Evolutionary conservation across 2,113 vertebrate genomes (phyloP).

Genomic region (Apus apus): DNA sequence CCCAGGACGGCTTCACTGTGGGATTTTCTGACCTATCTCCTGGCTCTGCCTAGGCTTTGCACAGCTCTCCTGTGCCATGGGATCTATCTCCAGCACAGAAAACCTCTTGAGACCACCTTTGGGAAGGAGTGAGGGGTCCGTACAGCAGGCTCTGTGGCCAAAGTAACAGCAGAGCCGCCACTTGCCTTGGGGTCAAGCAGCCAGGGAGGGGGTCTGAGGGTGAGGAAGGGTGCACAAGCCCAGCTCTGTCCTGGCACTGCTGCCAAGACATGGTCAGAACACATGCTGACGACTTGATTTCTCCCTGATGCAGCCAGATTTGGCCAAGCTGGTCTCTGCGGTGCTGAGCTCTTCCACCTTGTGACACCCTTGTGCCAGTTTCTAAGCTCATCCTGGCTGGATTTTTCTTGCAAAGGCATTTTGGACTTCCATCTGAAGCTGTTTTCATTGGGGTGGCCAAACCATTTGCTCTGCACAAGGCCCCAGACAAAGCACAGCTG

Average conservation of each 20-base stretch:
- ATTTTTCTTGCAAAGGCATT: neutral
- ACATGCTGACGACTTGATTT: rapidly evolving
- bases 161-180: rapidly evolving
- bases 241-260: neutral
- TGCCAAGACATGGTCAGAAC: neutral
- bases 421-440: neutral
- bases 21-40: neutral
- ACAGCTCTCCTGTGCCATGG: rapidly evolving
- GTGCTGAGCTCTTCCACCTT: neutral
- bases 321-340: neutral
- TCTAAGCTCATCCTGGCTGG: neutral
- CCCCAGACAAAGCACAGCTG: rapidly evolving
- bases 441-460: neutral
- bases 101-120: rapidly evolving
- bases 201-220: neutral
- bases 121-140: neutral
- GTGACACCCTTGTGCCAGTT: neutral
- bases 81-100: neutral
- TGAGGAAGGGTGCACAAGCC: neutral
- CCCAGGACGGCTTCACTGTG: rapidly evolving
- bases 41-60: neutral
- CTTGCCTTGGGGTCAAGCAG: neutral
- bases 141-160: rapidly evolving
- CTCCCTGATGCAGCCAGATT: neutral
- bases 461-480: no score